Evolutionary conservation across 2,797 vertebrate genomes (phyloP), one percentile per base, ranked within the genome.

Genomic region (Mormyrops boulengeri): DNA sequence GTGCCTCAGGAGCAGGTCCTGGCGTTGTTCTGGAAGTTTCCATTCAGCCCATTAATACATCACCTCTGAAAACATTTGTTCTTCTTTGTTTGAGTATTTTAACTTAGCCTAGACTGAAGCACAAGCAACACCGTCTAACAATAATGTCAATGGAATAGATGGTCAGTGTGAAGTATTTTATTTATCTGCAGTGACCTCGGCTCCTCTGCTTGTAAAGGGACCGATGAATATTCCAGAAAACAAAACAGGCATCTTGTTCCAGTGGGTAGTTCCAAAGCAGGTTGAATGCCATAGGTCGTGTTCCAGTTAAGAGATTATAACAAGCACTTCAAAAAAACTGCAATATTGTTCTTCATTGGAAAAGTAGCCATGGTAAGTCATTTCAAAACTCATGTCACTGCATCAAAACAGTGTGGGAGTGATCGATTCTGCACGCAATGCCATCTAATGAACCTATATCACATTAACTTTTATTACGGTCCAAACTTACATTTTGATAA

Each of bases 321-420:
- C 12, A 73, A 38, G 66, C 66, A 73, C 66, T 38, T 34, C 3
- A 38, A 73, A 38, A 73, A 73, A 34, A 38, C 66, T 14, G 11
- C 30, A 73, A 38, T 38, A 38, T 17, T 38, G 66, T 38, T 38
- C 66, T 73, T 73, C 66, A 38, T 17, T 38, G 66, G 66, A 73
- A 73, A 73, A 73, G 66, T 38, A 73, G 66, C 30, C 66, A 73
- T 73, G 12, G 30, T 38, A 73, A 73, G 30, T 73, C 66, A 73
- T 73, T 73, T 73, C 66, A 73, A 73, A 73, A 73, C 66, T 73
- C 66, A 73, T 73, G 66, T 73, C 66, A 73, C 66, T 38, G 12
- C 66, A 14, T 17, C 66, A 73, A 73, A 73, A 38, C 66, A 73
- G 66, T 73, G 66, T 73, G 66, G 66, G 66, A 73, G 66, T 34